Evolutionary conservation across 2,888 invertebrate species (phyloP), one percentile per base, ranked within the genome.

Genomic region (Apamea anceps): DNA sequence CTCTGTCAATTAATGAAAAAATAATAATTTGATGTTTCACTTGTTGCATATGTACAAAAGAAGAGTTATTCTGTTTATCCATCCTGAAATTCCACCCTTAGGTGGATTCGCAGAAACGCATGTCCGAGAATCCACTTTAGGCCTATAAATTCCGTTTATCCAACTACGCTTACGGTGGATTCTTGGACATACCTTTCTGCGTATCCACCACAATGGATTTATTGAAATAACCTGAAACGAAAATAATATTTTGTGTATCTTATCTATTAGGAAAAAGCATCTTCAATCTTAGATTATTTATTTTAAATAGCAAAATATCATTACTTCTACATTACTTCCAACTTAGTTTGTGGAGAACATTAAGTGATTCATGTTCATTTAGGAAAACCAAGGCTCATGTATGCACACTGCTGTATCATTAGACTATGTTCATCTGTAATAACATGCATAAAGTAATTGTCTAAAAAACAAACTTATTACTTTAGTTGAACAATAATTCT

Each of bases 291-390:
- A 90, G 63, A 87, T 82, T 89, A 91, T 92, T 91, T 93, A 92
- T 91, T 92, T 88, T 89, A 90, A 91, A 90, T 92, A 91, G 85
- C 86, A 91, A 91, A 92, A 91, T 91, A 90, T 91, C 86, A 89
- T 90, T 89, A 91, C 86, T 88, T 89, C 90, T 91, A 90, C 83
- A 87, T 85, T 80, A 77, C 32, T 67, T 82, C 74, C 73, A 88
- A 88, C 83, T 80, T 81, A 85, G 77, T 70, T 81, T 82, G 71
- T 87, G 79, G 80, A 82, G 82, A 67, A 79, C 79, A 77, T 87
- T 80, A 84, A 32, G 32, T 32, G 32, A 32, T 32, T 32, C 32
- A 32, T 32, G 32, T 32, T 32, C 75, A 86, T 84, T 81, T 81
- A 85, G 74, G 75, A 75, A 87, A 81, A 87, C 72, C 85, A 89